Base-by-base conservation (phyloP, 2,888 invertebrate species). In the Philereme vetulata region DNA sequence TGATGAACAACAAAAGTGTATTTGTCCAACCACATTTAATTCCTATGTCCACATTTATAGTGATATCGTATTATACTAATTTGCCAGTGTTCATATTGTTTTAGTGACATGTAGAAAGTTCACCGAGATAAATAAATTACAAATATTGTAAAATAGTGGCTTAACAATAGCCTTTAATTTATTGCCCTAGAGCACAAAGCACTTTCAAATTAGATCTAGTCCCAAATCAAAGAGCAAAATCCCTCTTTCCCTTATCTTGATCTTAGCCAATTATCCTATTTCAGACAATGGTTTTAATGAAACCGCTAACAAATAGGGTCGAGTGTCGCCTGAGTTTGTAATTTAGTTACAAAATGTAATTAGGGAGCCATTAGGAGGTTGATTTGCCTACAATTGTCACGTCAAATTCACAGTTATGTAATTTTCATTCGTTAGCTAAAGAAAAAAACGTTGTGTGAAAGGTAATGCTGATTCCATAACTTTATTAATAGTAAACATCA, bases 341-440 rank as follows among this genome's bases (percentile, higher is more conserved):
- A 72, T 75, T 72, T 61, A 67, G 62, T 68, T 62, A 63, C 59
- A 66, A 71, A 71, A 60, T 52, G 68, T 72, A 76, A 72, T 74
- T 72, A 64, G 66, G 60, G 44, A 21, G 33, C 66, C 46, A 70
- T 76, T 68, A 68, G 44, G 10, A 8, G 51, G 64, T 45, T 63
- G 64, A 66, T 72, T 72, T 60, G 56, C 36, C 51, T 40, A 51
- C 60, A 70, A 71, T 71, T 67, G 71, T 40, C 55, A 33, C 60
- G 57, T 42, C 51, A 33, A 42, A 56, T 64, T 53, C 35, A 53
- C 56, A 55, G 60, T 65, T 59, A 59, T 62, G 53, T 48, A 43
- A 33, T 35, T 60, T 57, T 50, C 54, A 65, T 65, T 62, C 36
- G 42, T 38, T 46, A 21, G 35, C 3, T 4, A 43, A 10, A 33